Percentiles rank a stretch among this genome's conserved stretches.
Conservation (phyloP, 35 echinoderm and acorn worm species). For the Acanthaster planci region DNA sequence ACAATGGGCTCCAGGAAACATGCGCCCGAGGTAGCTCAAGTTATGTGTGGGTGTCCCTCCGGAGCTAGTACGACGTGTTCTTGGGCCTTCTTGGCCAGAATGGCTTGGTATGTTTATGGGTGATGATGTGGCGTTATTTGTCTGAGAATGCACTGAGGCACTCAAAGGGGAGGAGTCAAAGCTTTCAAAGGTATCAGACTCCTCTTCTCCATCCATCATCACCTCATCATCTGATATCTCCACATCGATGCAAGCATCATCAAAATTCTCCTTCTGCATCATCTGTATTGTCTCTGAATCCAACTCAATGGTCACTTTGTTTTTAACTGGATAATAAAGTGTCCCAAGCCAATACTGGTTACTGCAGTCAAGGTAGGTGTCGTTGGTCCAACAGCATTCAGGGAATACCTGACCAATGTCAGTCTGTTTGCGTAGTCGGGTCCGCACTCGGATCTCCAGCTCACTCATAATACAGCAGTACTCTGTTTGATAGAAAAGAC, state of each 20-base stretch:
- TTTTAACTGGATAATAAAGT: neutral
- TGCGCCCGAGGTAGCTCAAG: conserved; percentile 44
- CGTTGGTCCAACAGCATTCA: neutral
- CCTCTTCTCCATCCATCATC: conserved; percentile 49
- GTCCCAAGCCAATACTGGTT: neutral
- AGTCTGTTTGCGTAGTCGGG: conserved; percentile 39
- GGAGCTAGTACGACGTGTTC: conserved; percentile 26
- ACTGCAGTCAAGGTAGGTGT: neutral
- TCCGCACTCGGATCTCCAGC: conserved; percentile 71
- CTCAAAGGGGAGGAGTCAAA: conserved; percentile 16
- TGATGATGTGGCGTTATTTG: conserved; percentile 38
- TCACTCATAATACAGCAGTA: conserved; percentile 93
- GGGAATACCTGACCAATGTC: conserved; percentile 38
- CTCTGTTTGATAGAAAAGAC: conserved; percentile 31
- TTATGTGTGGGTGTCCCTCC: conserved; percentile 49
- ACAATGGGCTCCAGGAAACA: conserved; percentile 54
- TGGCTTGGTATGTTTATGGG: conserved; percentile 53
- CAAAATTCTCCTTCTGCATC: conserved; percentile 34
- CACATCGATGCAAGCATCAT: conserved; percentile 17
- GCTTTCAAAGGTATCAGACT: conserved; percentile 44
- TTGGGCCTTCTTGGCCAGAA: conserved; percentile 31
- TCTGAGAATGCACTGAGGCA: neutral
- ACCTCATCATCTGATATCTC: conserved; percentile 24
- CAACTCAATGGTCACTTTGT: conserved; percentile 31
- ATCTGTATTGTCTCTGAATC: conserved; percentile 28